Conservation (phyloP, 2,888 invertebrate genomes). For the Drosophila seclusa region DNA sequence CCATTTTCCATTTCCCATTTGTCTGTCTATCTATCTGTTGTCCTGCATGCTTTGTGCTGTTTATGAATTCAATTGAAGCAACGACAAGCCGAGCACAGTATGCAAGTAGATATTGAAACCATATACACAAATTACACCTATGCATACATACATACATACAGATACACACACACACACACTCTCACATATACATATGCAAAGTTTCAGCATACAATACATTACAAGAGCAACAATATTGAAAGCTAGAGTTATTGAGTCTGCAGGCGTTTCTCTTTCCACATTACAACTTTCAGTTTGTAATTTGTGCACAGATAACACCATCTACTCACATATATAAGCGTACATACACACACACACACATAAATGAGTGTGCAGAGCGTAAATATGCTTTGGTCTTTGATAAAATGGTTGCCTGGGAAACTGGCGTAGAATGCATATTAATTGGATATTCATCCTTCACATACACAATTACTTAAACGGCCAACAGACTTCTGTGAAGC, state of each 20-base stretch:
- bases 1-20: constrained; percentile 5
- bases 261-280: constrained; percentile 28
- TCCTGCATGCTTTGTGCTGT: constrained; percentile 38
- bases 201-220: constrained; percentile 26
- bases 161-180: constrained; percentile 25
- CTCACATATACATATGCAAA: neutral
- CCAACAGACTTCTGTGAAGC: neutral
- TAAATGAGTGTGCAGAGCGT: constrained; percentile 6
- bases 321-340: neutral
- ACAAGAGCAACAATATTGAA: constrained; percentile 32
- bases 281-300: constrained; percentile 24
- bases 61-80: constrained; percentile 62
- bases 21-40: constrained; percentile 22
- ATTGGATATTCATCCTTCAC: constrained; percentile 22
- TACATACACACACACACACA: neutral
- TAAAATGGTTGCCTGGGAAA: constrained; percentile 33
- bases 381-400: constrained; percentile 52
- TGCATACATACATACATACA: neutral
- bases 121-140: constrained; percentile 28
- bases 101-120: constrained; percentile 20
- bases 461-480: constrained; percentile 39
- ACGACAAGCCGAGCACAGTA: constrained; percentile 21
- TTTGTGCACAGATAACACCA: constrained; percentile 47
- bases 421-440: constrained; percentile 41
- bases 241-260: constrained; percentile 34